A percentile compares a stretch with the other conserved stretches of the same genome.
phyloP scores from a whole-genome alignment of 2,113 vertebrate species.

The Pseudonaja textilis region DNA sequence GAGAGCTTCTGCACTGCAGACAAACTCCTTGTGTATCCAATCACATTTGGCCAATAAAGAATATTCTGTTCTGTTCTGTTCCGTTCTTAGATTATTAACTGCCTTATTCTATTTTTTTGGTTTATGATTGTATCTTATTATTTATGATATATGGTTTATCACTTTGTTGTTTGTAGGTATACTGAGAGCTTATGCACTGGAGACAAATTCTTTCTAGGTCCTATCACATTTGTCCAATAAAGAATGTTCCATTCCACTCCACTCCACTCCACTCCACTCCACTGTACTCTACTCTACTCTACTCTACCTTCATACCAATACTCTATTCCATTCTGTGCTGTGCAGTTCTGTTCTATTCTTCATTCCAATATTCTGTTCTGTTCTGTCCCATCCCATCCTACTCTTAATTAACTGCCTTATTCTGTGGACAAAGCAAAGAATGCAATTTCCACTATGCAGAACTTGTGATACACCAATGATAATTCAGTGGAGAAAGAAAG shows the following conservation, averaged over 20 bases:
- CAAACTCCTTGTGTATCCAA: background rate
- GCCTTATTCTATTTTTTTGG: too few relatives aligned
- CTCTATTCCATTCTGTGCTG: too few relatives aligned
- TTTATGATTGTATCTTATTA: background rate
- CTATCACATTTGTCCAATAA: background rate
- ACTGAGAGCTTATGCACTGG: background rate
- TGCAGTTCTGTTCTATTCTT: too few relatives aligned
- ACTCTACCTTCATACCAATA: too few relatives aligned
- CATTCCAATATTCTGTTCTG: too few relatives aligned
- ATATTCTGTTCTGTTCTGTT: too few relatives aligned
- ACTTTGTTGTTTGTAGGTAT: background rate
- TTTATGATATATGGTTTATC: background rate
- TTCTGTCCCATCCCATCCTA: background rate
- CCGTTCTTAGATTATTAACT: too few relatives aligned
- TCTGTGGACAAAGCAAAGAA: background rate
- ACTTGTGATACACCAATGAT: background rate
- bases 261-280: background rate
- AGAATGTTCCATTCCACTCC: background rate
- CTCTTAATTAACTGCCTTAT: background rate
- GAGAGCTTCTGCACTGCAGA: background rate
- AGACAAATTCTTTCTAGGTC: too few relatives aligned
- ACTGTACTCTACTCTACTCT: too few relatives aligned
- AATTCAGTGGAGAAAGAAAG: background rate
- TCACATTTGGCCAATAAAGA: background rate
- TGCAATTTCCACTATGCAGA: background rate